Evolutionary conservation across 2,797 vertebrate species (phyloP).

Genomic region (Eulemur coronatus): DNA sequence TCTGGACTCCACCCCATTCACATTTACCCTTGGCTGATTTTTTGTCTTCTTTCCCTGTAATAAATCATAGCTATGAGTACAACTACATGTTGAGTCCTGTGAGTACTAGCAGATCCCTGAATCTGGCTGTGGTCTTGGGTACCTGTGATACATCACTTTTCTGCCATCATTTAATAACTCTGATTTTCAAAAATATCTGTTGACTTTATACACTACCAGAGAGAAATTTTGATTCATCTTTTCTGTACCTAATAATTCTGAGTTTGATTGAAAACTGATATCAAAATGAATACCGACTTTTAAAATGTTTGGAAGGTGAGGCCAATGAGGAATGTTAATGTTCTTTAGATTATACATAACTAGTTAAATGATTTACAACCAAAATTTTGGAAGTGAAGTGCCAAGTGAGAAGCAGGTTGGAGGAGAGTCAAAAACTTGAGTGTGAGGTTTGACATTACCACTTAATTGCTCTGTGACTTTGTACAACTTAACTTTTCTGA

Average conservation of each 20-base stretch:
- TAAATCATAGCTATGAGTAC: neutral
- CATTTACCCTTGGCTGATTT: neutral
- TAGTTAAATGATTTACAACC: neutral
- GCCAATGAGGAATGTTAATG: neutral
- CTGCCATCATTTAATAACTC: neutral
- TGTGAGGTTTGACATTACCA: neutral
- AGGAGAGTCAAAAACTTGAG: neutral
- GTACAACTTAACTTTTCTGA: neutral
- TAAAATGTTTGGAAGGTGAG: slow-evolving; percentile 13
- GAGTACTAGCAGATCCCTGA: neutral
- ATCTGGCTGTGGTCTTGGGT: neutral
- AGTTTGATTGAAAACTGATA: slow-evolving; percentile 15
- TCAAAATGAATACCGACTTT: neutral
- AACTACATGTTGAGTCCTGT: neutral
- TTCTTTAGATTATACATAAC: neutral
- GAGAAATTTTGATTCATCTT: neutral
- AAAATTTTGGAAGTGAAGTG: neutral
- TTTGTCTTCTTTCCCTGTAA: neutral
- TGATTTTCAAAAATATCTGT: neutral
- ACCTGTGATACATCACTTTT: neutral
- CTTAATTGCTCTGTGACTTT: neutral
- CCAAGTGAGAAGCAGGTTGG: neutral
- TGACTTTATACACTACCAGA: neutral
- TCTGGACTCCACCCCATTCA: neutral
- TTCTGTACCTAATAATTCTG: neutral